Percentiles rank a stretch among this genome's conserved stretches.
These are phyloP conservation scores for Clamator glandarius DNA, from an alignment of 2,797 vertebrate species.

Conservation along the genomic window DNA sequence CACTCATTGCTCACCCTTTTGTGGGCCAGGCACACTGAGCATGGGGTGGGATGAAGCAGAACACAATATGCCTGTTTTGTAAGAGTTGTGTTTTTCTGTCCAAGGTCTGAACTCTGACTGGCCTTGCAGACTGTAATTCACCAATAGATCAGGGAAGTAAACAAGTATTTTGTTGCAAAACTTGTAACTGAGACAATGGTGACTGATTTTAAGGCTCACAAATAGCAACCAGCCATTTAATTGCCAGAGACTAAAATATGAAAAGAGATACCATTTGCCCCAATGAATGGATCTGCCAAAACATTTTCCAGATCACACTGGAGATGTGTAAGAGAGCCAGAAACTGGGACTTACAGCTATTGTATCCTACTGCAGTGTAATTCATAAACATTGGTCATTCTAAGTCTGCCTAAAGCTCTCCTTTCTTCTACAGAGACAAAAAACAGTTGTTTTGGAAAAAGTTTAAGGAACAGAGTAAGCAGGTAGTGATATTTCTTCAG, in stretches of 20 bases:
- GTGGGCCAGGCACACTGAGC: not conserved
- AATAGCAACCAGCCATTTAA: not conserved
- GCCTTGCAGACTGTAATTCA: not conserved
- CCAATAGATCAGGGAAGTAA: not conserved
- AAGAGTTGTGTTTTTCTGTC: not conserved
- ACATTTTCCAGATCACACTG: not conserved
- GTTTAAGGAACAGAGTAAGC: not conserved
- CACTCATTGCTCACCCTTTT: not conserved
- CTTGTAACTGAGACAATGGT: not conserved
- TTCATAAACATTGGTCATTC: not conserved
- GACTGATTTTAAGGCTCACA: not conserved
- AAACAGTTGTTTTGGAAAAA: not conserved
- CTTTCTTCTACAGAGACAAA: not conserved
- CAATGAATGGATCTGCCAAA: not conserved
- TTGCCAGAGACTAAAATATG: not conserved
- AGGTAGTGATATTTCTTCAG: not conserved
- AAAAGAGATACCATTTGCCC: not conserved
- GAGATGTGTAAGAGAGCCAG: not conserved
- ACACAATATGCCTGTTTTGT: not conserved
- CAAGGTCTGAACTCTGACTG: not conserved
- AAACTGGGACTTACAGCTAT: not conserved
- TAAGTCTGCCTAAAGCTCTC: not conserved
- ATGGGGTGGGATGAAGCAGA: not conserved
- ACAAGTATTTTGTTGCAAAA: not conserved
- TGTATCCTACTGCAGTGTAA: not conserved